Evolutionary conservation across 2,113 vertebrate genomes (phyloP).

Genomic region (Lepidothrix coronata): DNA sequence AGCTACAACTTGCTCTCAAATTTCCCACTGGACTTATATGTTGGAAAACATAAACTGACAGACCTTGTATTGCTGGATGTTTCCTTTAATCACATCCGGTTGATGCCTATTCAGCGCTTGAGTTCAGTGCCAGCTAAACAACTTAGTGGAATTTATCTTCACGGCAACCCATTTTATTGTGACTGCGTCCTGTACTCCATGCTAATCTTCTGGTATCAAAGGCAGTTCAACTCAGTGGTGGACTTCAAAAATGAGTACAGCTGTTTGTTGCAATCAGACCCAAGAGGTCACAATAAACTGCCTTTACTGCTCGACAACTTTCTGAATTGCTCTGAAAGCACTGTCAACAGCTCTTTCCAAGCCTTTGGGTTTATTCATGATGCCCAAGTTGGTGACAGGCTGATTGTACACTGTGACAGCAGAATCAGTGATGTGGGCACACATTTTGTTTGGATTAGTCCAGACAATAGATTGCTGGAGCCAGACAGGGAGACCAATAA

Average conservation of each 20-base stretch:
- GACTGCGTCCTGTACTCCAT: constrained; percentile 79
- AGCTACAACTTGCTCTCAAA: constrained; percentile 75
- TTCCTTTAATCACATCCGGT: constrained; percentile 78
- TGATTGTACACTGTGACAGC: constrained; percentile 80
- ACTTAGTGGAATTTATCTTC: constrained; percentile 80
- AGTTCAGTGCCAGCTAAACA: constrained; percentile 72
- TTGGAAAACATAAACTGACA: constrained; percentile 70
- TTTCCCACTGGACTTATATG: constrained; percentile 77
- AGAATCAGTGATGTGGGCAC: constrained; percentile 42
- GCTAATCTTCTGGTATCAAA: constrained; percentile 82
- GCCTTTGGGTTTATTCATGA: constrained; percentile 68
- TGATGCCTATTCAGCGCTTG: constrained; percentile 75
- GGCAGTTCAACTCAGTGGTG: constrained; percentile 77
- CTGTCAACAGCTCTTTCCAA: constrained; percentile 61
- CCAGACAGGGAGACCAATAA: constrained; percentile 51
- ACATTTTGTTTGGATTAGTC: constrained; percentile 79
- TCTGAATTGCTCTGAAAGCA: constrained; percentile 72
- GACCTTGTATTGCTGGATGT: constrained; percentile 81
- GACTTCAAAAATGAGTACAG: constrained; percentile 79
- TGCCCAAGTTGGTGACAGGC: constrained; percentile 74
- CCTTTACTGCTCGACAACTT: constrained; percentile 51
- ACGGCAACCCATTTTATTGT: constrained; percentile 83
- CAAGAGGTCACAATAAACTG: constrained; percentile 43
- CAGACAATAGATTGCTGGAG: constrained; percentile 68
- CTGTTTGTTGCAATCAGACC: constrained; percentile 61